Base-by-base conservation (phyloP, 2,113 vertebrate genomes). In the Cololabis saira region DNA sequence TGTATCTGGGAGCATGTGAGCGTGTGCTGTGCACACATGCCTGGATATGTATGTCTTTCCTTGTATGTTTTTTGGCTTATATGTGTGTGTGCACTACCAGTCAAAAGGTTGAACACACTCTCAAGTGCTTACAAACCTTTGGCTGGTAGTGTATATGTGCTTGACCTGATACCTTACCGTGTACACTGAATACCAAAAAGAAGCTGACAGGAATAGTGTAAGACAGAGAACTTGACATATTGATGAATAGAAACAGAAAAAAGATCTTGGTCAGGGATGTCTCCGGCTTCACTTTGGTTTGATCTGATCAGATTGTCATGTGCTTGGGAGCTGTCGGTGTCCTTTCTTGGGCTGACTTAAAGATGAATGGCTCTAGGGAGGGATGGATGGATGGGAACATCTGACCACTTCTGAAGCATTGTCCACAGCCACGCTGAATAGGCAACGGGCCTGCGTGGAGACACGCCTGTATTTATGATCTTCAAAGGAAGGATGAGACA, bases 371-470 rank as follows among this genome's bases (percentile, higher is more conserved):
- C 76, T 76, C 74, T 71, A 85, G 67, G 76, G 79, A 88, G 61
- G 85, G 78, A 82, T 67, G 77, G 77, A 80, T 78, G 74, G 77
- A 87, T 86, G 77, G 74, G 74, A 81, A 78, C 81, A 82, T 78
- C 74, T 87, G 67, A 90, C 90, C 90, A 92, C 90, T 92, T 92
- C 90, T 85, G 81, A 91, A 55, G 86, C 83, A 89, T 89, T 90
- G 89, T 90, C 78, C 78, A 90, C 90, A 84, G 81, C 85, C 87
- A 75, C 48, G 67, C 83, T 78, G 87, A 90, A 90, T 71, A 85
- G 87, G 84, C 82, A 83, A 76, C 71, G 43, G 72, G 80, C 80
- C 81, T 81, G 79, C 67, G 64, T 83, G 80, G 84, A 85, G 78
- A 82, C 80, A 84, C 82, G 81, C 85, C 90, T 58, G 85, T 88